Percentiles rank a stretch among this genome's conserved stretches.
These are phyloP conservation scores for Rhagonycha fulva DNA, from an alignment of 2,888 invertebrate genomes.

Conservation along the genomic window DNA sequence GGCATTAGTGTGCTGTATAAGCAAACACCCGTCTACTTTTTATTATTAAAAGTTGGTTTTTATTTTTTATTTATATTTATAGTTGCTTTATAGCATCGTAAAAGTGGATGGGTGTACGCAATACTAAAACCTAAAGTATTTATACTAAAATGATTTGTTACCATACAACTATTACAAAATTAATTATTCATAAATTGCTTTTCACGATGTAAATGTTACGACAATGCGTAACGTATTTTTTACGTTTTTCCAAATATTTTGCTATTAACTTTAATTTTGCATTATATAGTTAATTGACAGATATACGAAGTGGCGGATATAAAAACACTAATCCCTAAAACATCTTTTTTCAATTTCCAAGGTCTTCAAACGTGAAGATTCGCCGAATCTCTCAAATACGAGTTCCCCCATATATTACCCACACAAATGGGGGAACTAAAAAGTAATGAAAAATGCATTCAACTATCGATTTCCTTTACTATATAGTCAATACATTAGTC, in stretches of 20 bases:
- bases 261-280: not conserved
- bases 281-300: not conserved
- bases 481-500: not conserved
- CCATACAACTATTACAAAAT: not conserved
- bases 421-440: not conserved
- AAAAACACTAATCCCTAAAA: not conserved
- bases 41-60: conserved; percentile 8
- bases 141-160: conserved; percentile 2
- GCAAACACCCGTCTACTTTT: conserved; percentile 15
- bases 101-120: conserved; percentile 8
- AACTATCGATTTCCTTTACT: not conserved
- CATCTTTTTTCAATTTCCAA: not conserved
- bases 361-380: not conserved
- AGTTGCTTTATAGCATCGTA: conserved; percentile 9
- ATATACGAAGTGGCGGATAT: not conserved
- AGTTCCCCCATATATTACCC: not conserved
- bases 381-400: not conserved
- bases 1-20: not conserved
- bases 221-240: not conserved
- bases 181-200: not conserved
- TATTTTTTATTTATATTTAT: conserved; percentile 16
- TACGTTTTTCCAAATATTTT: not conserved
- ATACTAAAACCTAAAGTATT: not conserved
- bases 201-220: not conserved
- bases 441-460: not conserved